These are phyloP conservation scores for Cliona cf. orientalis DNA, from an alignment of 37 sponge, comb jelly and placozoan genomes.

Conservation along the genomic window DNA sequence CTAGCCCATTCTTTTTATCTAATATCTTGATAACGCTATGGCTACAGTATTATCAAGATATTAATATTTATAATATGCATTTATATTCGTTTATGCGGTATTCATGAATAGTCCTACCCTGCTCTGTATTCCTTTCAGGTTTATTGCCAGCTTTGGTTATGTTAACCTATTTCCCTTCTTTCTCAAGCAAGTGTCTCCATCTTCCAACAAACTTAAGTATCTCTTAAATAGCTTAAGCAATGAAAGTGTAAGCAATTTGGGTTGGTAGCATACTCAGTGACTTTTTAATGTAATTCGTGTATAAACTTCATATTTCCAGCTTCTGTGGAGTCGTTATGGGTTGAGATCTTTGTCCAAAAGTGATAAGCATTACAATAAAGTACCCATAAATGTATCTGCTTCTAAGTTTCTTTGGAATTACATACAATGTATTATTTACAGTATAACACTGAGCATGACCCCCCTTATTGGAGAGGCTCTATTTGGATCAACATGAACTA, in stretches of 20 bases:
- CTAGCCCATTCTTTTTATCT: no score
- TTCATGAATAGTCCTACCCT: no score
- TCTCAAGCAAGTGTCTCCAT: slow-evolving; percentile 74
- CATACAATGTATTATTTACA: no score
- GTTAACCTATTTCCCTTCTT: slow-evolving; percentile 95
- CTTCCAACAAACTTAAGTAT: slow-evolving; percentile 75
- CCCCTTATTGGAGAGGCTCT: slow-evolving; percentile 97
- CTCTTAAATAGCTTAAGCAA: slow-evolving; percentile 53
- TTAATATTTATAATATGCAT: no score
- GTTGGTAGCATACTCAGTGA: not conserved
- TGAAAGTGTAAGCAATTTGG: no score
- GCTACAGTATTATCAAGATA: no score
- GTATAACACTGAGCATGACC: slow-evolving; percentile 94
- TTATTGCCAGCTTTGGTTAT: slow-evolving; percentile 92
- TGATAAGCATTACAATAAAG: slow-evolving; percentile 85
- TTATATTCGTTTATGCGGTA: no score
- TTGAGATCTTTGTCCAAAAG: slow-evolving; percentile 86
- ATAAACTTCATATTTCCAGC: slow-evolving; percentile 34
- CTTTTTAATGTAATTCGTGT: no score
- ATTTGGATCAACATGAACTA: slow-evolving; percentile 99
- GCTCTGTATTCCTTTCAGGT: no score
- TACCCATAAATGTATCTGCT: no score
- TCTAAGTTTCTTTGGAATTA: not conserved
- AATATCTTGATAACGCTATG: no score
- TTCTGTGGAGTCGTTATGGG: slow-evolving; percentile 94